phyloP scores from a whole-genome alignment of 2,797 vertebrate genomes.

The Brotula barbata region DNA sequence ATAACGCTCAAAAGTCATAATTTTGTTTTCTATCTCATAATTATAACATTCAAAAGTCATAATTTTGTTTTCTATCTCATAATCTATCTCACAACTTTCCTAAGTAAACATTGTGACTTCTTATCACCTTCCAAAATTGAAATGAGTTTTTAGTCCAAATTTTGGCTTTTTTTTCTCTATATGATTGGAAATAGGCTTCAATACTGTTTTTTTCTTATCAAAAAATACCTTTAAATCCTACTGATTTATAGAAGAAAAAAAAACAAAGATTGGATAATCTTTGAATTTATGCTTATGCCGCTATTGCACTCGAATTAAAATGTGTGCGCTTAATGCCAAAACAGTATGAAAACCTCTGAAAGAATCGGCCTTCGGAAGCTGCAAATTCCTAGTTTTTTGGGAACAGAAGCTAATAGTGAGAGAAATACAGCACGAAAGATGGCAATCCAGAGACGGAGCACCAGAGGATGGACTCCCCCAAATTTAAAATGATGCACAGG shows the following conservation, averaged over 20 bases:
- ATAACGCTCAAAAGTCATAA: no score
- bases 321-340: slow-evolving; percentile 1
- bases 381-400: not conserved
- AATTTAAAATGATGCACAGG: slow-evolving; percentile 53
- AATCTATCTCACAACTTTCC: no score
- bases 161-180: no score
- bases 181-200: no score
- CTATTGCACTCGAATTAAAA: slow-evolving; percentile 10
- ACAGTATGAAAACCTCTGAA: slow-evolving; percentile 2
- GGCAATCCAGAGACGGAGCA: slow-evolving; percentile 28
- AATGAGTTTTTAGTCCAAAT: no score
- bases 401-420: slow-evolving; percentile 14
- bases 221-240: not conserved
- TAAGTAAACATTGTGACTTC: no score
- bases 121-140: no score
- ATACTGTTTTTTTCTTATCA: not conserved
- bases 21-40: no score
- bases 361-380: not conserved
- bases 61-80: no score
- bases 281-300: not conserved
- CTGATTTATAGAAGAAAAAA: no score
- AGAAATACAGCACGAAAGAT: slow-evolving; percentile 6
- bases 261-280: slow-evolving; percentile 1
- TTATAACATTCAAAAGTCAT: no score
- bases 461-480: slow-evolving; percentile 17